Evolutionary conservation across 2,888 invertebrate genomes (phyloP), one percentile per base, ranked within the genome.

Genomic region (Plagiodera versicolora): DNA sequence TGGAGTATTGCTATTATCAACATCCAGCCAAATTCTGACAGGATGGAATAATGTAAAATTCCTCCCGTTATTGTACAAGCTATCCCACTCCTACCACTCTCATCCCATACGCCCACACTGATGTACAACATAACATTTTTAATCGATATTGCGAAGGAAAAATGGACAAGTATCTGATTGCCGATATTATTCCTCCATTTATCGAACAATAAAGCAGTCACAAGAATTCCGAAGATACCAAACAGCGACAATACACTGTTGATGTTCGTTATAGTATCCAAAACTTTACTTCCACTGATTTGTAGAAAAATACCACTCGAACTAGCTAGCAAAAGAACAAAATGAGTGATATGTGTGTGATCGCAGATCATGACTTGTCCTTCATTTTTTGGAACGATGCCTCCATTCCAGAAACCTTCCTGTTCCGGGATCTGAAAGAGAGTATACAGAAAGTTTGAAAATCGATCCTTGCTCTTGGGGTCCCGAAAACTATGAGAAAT

Each of bases 21-120:
- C 88, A 89, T 89, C 90, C 89, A 90, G 69, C 86, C 85, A 74
- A 89, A 89, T 1, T 89, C 86, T 0, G 87, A 84, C 11, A 89
- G 73, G 28, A 88, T 82, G 9, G 87, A 83, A 74, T 89, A 89
- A 73, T 89, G 89, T n/a, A 89, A 73, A n/a, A 83, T 68, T 0
- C 85, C 82, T 0, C 89, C 89, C 0, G 63, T 67, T 8, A 85
- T 76, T 61, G 84, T 83, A 28, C 85, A 75, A 81, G 82, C 82
- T 18, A 84, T 78, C 69, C 83, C 83, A 63, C 82, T 85, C 57
- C 82, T 84, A 63, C 84, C 83, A 39, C 84, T 84, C 6, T 58
- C 63, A 0, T 9, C 48, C 49, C 63, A 65, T 4, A 73, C 52
- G 10, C 61, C 66, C 0, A 64, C 67, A 45, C 71, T 73, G n/a